Conservation (phyloP, 2,797 vertebrate genomes). For the Pterois miles region DNA sequence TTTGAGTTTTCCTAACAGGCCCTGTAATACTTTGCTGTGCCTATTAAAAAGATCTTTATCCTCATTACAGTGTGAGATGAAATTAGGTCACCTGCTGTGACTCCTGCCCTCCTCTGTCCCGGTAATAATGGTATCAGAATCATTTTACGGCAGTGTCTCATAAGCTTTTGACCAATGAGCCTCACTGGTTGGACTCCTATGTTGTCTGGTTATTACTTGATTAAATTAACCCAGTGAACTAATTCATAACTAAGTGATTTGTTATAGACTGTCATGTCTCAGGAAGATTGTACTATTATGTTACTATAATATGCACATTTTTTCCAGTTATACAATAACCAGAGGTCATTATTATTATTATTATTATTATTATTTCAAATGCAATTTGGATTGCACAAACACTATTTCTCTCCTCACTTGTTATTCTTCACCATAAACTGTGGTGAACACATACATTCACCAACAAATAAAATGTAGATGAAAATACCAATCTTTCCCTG, state of each 20-base stretch:
- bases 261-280: constrained; percentile 9
- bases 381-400: background rate
- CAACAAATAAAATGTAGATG: background rate
- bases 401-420: background rate
- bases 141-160: constrained; percentile 45
- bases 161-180: constrained; percentile 45
- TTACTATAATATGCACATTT: background rate
- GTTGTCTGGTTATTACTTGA: constrained; percentile 30
- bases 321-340: background rate
- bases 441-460: background rate
- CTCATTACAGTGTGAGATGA: constrained; percentile 71
- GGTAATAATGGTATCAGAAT: constrained; percentile 64
- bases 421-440: background rate
- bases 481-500: background rate
- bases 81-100: constrained; percentile 70
- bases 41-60: constrained; percentile 68
- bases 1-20: constrained; percentile 52
- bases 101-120: constrained; percentile 54
- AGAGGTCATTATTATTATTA: background rate
- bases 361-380: too few relatives aligned
- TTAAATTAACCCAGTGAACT: constrained; percentile 39
- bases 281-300: background rate
- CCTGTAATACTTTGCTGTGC: constrained; percentile 50
- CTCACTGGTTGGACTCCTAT: constrained; percentile 14
- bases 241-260: constrained; percentile 23